Evolutionary conservation across 1,140 invertebrate species (phyloP).

Genomic region (Zaprionus ornatus): DNA sequence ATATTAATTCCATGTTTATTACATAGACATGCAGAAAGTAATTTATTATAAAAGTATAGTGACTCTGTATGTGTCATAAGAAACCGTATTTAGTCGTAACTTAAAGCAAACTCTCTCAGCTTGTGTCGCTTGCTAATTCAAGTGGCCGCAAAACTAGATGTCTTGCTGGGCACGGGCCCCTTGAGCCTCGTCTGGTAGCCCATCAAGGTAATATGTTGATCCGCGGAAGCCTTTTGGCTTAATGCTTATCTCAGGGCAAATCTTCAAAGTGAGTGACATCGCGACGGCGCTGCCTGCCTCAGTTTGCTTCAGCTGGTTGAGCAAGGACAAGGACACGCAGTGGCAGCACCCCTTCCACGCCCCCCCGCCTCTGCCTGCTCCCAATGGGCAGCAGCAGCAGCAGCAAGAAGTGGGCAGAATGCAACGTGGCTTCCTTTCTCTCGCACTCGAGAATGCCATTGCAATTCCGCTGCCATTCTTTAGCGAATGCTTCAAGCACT

Average conservation of each 20-base stretch:
- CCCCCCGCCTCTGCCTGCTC: background rate
- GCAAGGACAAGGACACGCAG: constrained; percentile 71
- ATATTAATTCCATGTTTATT: no score
- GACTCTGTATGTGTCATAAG: background rate
- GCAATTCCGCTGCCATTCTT: constrained; percentile 73
- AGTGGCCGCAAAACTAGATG: background rate
- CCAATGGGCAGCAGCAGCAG: constrained; percentile 29
- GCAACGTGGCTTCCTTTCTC: constrained; percentile 32
- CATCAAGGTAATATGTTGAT: constrained; percentile 5
- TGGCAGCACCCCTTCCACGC: no score
- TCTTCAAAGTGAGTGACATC: constrained; percentile 72
- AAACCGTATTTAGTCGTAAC: background rate
- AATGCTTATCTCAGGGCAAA: constrained; percentile 41
- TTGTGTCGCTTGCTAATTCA: background rate
- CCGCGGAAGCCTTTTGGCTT: constrained; percentile 25
- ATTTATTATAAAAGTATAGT: no score
- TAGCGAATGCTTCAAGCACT: constrained; percentile 68
- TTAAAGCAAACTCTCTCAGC: background rate
- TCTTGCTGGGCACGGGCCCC: background rate
- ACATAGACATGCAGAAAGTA: no score
- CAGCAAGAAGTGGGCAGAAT: constrained; percentile 41
- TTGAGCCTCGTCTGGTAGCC: background rate
- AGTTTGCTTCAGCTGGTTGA: constrained; percentile 51
- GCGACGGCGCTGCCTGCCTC: constrained; percentile 16
- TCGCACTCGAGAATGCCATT: constrained; percentile 65